These are phyloP conservation scores for Glossophaga mutica DNA, from an alignment of 2,797 vertebrate genomes.

Conservation along the genomic window DNA sequence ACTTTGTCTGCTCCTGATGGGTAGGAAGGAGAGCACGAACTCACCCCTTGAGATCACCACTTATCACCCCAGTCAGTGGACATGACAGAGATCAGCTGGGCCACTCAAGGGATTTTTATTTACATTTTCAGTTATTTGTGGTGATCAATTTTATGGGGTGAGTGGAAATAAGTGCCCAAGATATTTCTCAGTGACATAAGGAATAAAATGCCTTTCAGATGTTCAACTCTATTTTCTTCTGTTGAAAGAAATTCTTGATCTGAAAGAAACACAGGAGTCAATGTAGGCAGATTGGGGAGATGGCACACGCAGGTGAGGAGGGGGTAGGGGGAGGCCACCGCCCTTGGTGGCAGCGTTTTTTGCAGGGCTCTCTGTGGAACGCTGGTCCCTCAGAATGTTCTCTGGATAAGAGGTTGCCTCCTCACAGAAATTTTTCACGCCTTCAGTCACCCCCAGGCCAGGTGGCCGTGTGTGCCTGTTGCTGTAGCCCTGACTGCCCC, in stretches of 20 bases:
- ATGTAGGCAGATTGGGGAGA: accelerated
- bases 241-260: background rate
- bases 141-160: background rate
- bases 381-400: background rate
- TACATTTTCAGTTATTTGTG: conserved; percentile 3
- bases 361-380: background rate
- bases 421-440: accelerated
- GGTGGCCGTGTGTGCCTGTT: accelerated
- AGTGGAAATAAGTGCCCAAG: background rate
- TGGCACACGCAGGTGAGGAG: no score
- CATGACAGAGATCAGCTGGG: background rate
- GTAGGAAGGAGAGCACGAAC: background rate
- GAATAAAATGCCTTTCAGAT: background rate
- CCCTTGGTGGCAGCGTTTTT: background rate
- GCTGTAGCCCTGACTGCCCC: background rate
- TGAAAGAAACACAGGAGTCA: background rate
- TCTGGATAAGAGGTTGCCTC: background rate
- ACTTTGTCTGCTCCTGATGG: background rate
- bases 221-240: background rate
- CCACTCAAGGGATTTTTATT: background rate
- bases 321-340: accelerated
- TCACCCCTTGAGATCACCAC: background rate
- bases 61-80: background rate
- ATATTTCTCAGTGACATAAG: background rate
- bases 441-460: background rate